Evolutionary conservation across 2,888 invertebrate species (phyloP).

Genomic region (Dryococelus australis): DNA sequence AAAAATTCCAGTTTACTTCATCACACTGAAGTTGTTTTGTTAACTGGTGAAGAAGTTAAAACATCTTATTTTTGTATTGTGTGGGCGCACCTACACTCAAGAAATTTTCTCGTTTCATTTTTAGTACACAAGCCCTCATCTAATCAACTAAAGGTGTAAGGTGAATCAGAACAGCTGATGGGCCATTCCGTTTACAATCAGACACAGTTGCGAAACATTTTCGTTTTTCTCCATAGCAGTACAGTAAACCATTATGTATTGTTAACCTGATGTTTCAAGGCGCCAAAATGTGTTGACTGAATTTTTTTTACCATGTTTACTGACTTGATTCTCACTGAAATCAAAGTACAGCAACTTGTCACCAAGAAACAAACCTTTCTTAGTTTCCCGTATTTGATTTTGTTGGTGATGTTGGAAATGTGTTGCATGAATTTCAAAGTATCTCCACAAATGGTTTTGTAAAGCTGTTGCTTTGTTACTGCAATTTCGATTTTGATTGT

Average conservation of each 20-base stretch:
- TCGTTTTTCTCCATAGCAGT: neutral
- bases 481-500: no score
- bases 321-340: neutral
- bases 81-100: neutral
- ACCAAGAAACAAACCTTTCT: no score
- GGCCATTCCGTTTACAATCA: neutral
- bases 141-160: neutral
- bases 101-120: neutral
- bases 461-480: no score
- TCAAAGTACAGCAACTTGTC: no score
- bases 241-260: neutral
- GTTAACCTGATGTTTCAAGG: neutral
- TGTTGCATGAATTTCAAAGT: no score
- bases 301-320: neutral
- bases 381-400: neutral
- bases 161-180: neutral
- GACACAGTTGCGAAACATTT: neutral
- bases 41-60: neutral
- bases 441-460: no score
- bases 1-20: neutral
- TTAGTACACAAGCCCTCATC: neutral
- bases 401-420: no score
- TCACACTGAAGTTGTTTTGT: neutral
- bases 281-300: neutral
- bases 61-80: neutral